Evolutionary conservation across 2,888 invertebrate species (phyloP).

Genomic region (Parnassius smintheus): DNA sequence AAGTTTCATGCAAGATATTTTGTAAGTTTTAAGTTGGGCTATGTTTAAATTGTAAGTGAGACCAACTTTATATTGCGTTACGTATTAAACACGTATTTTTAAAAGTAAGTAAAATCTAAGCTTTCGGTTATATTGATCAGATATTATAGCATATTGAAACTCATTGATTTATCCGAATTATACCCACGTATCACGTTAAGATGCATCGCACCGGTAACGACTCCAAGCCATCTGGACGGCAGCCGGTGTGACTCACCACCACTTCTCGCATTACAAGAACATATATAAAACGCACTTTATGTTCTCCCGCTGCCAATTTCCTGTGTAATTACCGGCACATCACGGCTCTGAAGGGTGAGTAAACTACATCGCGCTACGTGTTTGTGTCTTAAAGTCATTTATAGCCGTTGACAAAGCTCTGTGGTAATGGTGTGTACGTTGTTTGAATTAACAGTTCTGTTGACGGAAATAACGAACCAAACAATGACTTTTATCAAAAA

Average conservation of each 20-base stretch:
- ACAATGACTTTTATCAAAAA: too few relatives aligned
- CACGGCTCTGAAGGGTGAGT: neutral
- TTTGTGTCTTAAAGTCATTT: too few relatives aligned
- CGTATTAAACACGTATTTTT: too few relatives aligned
- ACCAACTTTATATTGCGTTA: too few relatives aligned
- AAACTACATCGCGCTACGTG: neutral
- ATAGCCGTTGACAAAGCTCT: neutral
- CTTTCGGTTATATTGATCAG: too few relatives aligned
- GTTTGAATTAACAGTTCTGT: neutral
- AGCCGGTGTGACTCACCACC: slow-evolving; percentile 10
- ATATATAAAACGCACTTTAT: slow-evolving; percentile 12
- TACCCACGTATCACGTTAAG: neutral
- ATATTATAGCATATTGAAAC: too few relatives aligned
- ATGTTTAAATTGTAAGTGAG: neutral
- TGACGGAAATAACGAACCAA: too few relatives aligned
- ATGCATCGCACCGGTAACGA: slow-evolving; percentile 5
- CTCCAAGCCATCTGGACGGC: slow-evolving; percentile 16
- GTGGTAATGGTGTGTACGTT: neutral
- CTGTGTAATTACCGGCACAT: neutral
- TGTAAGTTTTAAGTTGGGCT: neutral
- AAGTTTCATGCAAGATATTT: neutral
- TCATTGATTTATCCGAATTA: neutral
- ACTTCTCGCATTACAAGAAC: slow-evolving; percentile 6
- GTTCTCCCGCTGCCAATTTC: slow-evolving; percentile 8
- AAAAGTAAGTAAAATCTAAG: too few relatives aligned